Evolutionary conservation across 2,888 invertebrate genomes (phyloP).

Genomic region (Dynastes hyllus): DNA sequence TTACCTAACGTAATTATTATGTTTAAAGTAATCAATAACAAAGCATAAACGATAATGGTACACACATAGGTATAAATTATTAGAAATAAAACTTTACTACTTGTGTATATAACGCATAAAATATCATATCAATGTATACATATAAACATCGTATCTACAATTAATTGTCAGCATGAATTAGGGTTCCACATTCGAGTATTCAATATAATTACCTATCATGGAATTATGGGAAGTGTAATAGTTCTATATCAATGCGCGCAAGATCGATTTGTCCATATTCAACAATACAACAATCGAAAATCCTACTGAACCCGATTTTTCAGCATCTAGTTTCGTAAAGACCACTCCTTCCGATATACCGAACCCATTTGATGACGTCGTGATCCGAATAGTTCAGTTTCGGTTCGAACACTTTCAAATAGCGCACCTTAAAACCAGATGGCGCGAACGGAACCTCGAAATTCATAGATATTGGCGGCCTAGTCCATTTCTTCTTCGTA

Average conservation of each 20-base stretch:
- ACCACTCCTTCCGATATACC: constrained; percentile 99
- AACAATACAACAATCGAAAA: constrained; percentile 4
- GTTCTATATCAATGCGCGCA: constrained; percentile 17
- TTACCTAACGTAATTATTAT: constrained; percentile 9
- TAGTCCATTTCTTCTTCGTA: constrained; percentile 99
- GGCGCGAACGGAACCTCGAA: constrained; percentile 99
- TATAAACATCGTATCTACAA: constrained; percentile 38
- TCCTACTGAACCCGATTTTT: constrained; percentile 55
- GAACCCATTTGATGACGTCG: constrained; percentile 99
- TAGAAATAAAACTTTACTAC: constrained; percentile 27
- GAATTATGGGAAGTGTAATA: constrained; percentile 27
- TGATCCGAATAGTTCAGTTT: constrained; percentile 99
- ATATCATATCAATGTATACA: constrained; percentile 41
- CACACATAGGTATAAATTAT: constrained; percentile 29
- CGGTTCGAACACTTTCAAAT: constrained; percentile 99
- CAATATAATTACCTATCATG: constrained; percentile 20
- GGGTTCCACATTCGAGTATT: constrained; percentile 31
- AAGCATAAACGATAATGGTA: constrained; percentile 13
- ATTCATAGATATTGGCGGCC: constrained; percentile 99
- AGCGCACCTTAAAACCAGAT: constrained; percentile 99
- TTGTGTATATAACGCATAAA: constrained; percentile 34
- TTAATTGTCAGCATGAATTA: constrained; percentile 18
- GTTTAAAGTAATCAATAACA: constrained; percentile 33
- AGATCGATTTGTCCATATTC: constrained; percentile 23
- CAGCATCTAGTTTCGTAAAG: constrained; percentile 99